These are phyloP conservation scores for Laterallus jamaicensis DNA, from an alignment of 2,113 vertebrate genomes.

Conservation along the genomic window DNA sequence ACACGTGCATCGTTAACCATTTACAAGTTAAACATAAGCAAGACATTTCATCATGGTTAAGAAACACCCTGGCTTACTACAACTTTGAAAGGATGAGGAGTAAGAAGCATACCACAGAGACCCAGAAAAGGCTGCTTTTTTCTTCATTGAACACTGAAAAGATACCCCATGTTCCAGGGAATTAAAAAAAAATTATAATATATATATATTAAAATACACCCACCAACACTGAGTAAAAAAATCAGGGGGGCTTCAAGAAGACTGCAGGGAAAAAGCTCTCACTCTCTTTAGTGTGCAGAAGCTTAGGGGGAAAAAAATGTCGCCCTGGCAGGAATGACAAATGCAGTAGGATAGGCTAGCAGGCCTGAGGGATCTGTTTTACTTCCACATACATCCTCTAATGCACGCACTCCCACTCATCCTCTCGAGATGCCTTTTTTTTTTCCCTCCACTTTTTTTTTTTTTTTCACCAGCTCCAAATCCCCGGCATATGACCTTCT, in stretches of 20 bases:
- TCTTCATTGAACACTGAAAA: slow-evolving; percentile 74
- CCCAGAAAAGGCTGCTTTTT: slow-evolving; percentile 71
- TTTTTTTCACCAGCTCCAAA: slow-evolving; percentile 85
- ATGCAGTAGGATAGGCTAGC: slow-evolving; percentile 79
- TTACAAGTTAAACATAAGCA: slow-evolving; percentile 63
- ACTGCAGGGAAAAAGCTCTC: slow-evolving; percentile 75
- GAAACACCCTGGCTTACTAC: slow-evolving; percentile 66
- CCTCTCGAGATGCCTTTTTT: slow-evolving; percentile 79
- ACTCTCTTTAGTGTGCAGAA: slow-evolving; percentile 77
- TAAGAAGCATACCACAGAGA: slow-evolving; percentile 69
- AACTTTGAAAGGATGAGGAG: slow-evolving; percentile 66
- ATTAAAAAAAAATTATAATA: slow-evolving; percentile 14
- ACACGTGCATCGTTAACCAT: slow-evolving; percentile 56
- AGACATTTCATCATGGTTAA: slow-evolving; percentile 58
- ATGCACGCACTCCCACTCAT: slow-evolving; percentile 80
- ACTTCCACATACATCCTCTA: slow-evolving; percentile 80
- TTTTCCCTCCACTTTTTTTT: slow-evolving; percentile 68
- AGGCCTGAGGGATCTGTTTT: slow-evolving; percentile 83
- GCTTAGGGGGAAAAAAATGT: slow-evolving; percentile 79
- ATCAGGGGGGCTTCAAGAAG: slow-evolving; percentile 66
- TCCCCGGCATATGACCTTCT: slow-evolving; percentile 99
- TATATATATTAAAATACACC: slow-evolving; percentile 67
- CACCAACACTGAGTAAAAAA: slow-evolving; percentile 74
- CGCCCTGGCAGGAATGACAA: slow-evolving; percentile 86
- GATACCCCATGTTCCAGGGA: slow-evolving; percentile 73